Percentiles rank a stretch among this genome's conserved stretches.
phyloP scores from a whole-genome alignment of 2,797 vertebrate genomes.

The Danionella dracula region DNA sequence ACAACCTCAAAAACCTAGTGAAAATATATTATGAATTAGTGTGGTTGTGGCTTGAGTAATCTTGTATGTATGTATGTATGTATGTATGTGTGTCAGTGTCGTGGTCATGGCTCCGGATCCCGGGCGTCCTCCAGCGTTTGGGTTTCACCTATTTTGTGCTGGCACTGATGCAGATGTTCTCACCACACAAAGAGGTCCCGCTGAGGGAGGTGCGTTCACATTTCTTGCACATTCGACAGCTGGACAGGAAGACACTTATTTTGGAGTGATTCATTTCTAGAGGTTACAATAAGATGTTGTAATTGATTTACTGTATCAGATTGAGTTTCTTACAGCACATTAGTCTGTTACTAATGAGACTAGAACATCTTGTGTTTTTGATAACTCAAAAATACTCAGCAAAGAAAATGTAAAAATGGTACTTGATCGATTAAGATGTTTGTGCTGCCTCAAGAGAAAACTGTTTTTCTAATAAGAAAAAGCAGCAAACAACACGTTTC shows the following conservation, averaged over 20 bases:
- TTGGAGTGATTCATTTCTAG: constrained; percentile 11
- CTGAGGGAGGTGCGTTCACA: constrained; percentile 53
- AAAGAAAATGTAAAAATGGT: too few species aligned
- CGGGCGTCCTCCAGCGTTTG: constrained; percentile 76
- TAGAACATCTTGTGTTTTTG: too few species aligned
- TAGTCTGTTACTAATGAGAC: neutral
- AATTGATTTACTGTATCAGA: neutral
- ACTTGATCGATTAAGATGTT: too few species aligned
- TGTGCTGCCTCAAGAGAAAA: too few species aligned
- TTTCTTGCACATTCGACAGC: constrained; percentile 3
- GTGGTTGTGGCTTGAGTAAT: neutral
- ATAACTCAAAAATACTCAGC: too few species aligned
- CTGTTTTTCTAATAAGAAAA: too few species aligned
- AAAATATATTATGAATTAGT: neutral
- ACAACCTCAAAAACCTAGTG: neutral
- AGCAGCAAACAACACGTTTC: too few species aligned
- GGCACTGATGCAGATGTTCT: constrained; percentile 72
- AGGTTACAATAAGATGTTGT: neutral
- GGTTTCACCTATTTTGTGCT: constrained; percentile 76
- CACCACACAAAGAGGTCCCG: constrained; percentile 58
- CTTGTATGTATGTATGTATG: constrained; percentile 28
- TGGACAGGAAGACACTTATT: constrained; percentile 7
- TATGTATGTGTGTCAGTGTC: constrained; percentile 62
- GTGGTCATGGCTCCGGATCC: constrained; percentile 76
- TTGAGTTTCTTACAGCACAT: neutral